Conservation (phyloP, 35 echinoderm and acorn worm species). For the Diadema setosum region DNA sequence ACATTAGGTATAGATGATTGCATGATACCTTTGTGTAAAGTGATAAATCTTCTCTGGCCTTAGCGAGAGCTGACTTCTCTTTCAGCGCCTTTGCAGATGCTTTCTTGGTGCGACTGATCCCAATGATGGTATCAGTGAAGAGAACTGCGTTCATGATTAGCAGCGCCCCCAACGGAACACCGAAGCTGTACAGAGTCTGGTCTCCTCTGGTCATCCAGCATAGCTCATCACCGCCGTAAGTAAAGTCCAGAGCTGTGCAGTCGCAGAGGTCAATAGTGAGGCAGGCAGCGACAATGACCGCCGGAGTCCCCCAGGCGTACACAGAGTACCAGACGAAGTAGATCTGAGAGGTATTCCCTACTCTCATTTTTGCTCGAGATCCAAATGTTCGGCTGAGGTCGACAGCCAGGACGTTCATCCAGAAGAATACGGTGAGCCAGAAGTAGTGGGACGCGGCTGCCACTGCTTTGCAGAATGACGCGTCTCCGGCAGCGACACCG, state of each 20-base stretch:
- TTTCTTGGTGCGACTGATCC: constrained; percentile 16
- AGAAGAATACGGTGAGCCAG: constrained; percentile 56
- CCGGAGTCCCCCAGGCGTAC: constrained; percentile 42
- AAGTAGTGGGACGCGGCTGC: constrained; percentile 25
- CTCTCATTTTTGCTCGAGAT: neutral
- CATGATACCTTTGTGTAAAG: constrained; percentile 52
- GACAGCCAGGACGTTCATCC: constrained; percentile 50
- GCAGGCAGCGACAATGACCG: constrained; percentile 24
- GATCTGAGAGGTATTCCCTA: neutral
- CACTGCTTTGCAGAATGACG: neutral
- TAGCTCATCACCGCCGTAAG: constrained; percentile 6
- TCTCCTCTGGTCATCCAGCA: constrained; percentile 34
- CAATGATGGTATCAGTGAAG: constrained; percentile 3
- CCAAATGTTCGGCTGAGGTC: constrained; percentile 51
- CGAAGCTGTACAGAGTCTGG: constrained; percentile 28
- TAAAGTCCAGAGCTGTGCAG: neutral
- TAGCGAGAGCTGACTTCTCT: neutral
- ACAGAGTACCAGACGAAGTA: neutral
- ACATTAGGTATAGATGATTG: too few species aligned
- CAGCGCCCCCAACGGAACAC: constrained; percentile 25
- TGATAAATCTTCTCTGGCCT: neutral
- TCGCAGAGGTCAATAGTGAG: constrained; percentile 8
- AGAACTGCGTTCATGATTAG: constrained; percentile 38
- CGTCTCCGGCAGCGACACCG: neutral
- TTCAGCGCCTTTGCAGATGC: constrained; percentile 1